phyloP scores from a whole-genome alignment of 2,113 vertebrate genomes.

The Regulus satrapa region DNA sequence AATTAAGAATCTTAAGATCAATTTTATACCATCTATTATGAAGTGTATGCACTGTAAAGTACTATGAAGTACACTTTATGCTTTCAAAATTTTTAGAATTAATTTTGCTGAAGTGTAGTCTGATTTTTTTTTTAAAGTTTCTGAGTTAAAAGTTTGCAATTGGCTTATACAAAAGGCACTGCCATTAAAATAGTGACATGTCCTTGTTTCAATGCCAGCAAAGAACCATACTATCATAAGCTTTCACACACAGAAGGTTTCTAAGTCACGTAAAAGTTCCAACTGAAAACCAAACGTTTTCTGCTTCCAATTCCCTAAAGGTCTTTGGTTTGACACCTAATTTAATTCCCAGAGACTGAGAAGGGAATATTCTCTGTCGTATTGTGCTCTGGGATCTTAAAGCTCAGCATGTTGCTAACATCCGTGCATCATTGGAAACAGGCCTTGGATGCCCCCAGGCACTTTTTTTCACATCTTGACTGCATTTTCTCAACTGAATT shows the following conservation, averaged over 20 bases:
- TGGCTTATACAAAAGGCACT: not conserved
- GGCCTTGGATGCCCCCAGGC: not conserved
- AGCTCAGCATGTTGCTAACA: slow-evolving; percentile 46
- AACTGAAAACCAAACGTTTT: not conserved
- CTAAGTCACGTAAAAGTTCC: not conserved
- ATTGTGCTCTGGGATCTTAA: not conserved
- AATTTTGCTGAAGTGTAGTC: not conserved
- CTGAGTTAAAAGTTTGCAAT: not conserved
- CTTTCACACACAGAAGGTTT: not conserved
- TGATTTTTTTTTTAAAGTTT: not conserved
- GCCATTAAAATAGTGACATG: not conserved
- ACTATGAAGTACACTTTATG: not conserved
- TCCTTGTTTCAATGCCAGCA: not conserved
- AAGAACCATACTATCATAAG: not conserved
- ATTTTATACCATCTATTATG: not conserved
- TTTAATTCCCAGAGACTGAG: slow-evolving; percentile 9
- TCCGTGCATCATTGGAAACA: slow-evolving; percentile 28
- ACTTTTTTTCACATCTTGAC: slow-evolving; percentile 21
- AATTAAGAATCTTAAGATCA: not conserved
- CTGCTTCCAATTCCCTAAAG: not conserved
- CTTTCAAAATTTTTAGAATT: not conserved
- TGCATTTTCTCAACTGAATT: slow-evolving; percentile 31
- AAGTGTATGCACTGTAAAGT: not conserved
- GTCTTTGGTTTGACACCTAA: slow-evolving; percentile 3
- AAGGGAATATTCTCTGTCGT: not conserved